A percentile compares a stretch with the other conserved stretches of the same genome.
These are phyloP conservation scores for Tipula unca DNA, from an alignment of 2,888 invertebrate genomes.

Conservation along the genomic window DNA sequence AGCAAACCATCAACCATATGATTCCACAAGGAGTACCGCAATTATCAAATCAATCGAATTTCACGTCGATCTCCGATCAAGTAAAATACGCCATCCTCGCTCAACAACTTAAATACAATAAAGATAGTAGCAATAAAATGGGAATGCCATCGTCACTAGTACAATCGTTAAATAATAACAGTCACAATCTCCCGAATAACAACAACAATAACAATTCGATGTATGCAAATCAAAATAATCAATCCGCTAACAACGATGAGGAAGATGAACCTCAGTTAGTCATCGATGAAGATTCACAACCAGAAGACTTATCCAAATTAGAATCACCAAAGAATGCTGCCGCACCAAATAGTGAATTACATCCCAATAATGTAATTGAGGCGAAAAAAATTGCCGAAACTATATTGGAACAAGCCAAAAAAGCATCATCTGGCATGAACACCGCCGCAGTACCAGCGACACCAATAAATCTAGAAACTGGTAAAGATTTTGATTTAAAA, in stretches of 20 bases:
- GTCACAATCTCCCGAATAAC: slow-evolving; percentile 22
- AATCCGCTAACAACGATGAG: slow-evolving; percentile 36
- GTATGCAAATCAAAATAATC: slow-evolving; percentile 19
- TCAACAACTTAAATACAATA: slow-evolving; percentile 61
- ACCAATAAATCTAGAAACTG: slow-evolving; percentile 31
- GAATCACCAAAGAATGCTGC: slow-evolving; percentile 28
- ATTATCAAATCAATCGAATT: slow-evolving; percentile 21
- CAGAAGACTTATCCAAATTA: slow-evolving; percentile 28
- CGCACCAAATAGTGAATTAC: slow-evolving; percentile 36
- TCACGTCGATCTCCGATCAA: slow-evolving; percentile 49
- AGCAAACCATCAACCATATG: slow-evolving; percentile 35
- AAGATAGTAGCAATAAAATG: slow-evolving; percentile 28
- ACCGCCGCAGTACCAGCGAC: slow-evolving; percentile 26
- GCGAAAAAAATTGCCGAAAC: slow-evolving; percentile 52
- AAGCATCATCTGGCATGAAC: slow-evolving; percentile 28
- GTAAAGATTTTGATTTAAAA: slow-evolving; percentile 48
- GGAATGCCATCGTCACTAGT: not conserved
- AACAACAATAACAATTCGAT: slow-evolving; percentile 27
- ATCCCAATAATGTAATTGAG: slow-evolving; percentile 40
- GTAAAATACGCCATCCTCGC: slow-evolving; percentile 70
- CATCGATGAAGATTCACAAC: slow-evolving; percentile 39
- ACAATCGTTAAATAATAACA: not conserved
- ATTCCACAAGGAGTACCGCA: slow-evolving; percentile 25
- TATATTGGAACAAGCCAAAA: slow-evolving; percentile 47
- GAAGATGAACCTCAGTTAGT: slow-evolving; percentile 46